Evolutionary conservation across 2,113 vertebrate genomes (phyloP), one percentile per base, ranked within the genome.

Genomic region (Vicugna pacos): DNA sequence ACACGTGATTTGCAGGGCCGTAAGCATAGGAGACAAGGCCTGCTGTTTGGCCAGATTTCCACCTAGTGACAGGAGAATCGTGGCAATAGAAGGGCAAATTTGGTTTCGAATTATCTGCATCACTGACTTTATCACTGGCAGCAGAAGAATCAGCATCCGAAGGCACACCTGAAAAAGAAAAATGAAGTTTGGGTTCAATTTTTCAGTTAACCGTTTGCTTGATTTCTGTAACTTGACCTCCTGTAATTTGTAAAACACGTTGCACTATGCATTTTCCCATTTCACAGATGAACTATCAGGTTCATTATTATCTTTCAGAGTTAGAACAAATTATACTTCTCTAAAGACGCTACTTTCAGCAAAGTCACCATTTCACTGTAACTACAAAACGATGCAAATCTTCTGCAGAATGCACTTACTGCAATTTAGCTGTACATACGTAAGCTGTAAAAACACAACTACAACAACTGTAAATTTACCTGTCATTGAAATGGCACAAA

Each of bases 41-140:
- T 99, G 99, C 97, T 99, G 99, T 81, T 99, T 99, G 96, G 99
- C 99, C 93, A 99, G 98, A 67, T 99, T 99, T 14, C 99, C 99
- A 87, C 99, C 99, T 97, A 99, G 98, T 0, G 99, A 99, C 4
- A 99, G 98, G 32, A 99, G 99, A 95, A 99, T 99, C 98, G 99
- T 99, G 22, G 99, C 99, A 46, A 99, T 99, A 5, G 99, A 99
- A 35, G 99, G 99, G 17, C 99, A 99, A 35, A 96, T 99, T 99
- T 0, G 99, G 98, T 97, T 99, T 99, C 35, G 98, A 98, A 82
- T 97, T 99, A 97, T 98, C 99, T 70, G 97, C 98, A 30, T 99
- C 99, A 26, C 96, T 99, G 32, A 99, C 98, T 98, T 99, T 99
- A 98, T 99, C 99, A 98, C 98, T 99, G 84, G 98, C 98, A 54